Evolutionary conservation across 64 coral and sea anemone genomes (phyloP).

Genomic region (Stichodactyla mertensii): DNA sequence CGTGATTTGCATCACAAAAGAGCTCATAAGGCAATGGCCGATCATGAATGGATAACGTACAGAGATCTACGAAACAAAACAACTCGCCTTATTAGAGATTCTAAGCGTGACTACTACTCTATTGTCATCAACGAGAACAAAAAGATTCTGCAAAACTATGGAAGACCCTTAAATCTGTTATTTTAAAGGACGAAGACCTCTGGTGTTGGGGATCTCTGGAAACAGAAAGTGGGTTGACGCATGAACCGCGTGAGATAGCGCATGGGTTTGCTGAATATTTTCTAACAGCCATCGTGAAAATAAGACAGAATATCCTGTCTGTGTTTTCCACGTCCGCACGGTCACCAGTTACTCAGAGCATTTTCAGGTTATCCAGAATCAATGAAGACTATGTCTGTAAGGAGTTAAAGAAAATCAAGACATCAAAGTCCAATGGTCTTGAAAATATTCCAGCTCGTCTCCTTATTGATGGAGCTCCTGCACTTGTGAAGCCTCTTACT

Average conservation of each 20-base stretch:
- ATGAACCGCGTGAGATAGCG: constrained; percentile 10
- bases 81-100: neutral
- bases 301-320: neutral
- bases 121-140: neutral
- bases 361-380: constrained; percentile 29
- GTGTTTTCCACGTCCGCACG: neutral
- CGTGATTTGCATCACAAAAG: constrained; percentile 4
- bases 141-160: constrained; percentile 1
- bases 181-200: neutral
- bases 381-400: constrained; percentile 30
- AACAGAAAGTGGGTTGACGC: neutral
- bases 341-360: neutral
- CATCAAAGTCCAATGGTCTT: constrained; percentile 39
- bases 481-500: constrained; percentile 24
- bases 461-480: constrained; percentile 31
- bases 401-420: constrained; percentile 38
- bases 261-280: constrained; percentile 22
- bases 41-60: constrained; percentile 8
- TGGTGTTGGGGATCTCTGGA: neutral
- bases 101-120: neutral
- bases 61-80: constrained; percentile 4
- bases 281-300: constrained; percentile 2
- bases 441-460: constrained; percentile 38
- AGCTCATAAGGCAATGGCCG: neutral
- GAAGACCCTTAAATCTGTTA: constrained; percentile 1